Conservation (phyloP, 2,797 vertebrate species). For the Gymnocypris eckloni region DNA sequence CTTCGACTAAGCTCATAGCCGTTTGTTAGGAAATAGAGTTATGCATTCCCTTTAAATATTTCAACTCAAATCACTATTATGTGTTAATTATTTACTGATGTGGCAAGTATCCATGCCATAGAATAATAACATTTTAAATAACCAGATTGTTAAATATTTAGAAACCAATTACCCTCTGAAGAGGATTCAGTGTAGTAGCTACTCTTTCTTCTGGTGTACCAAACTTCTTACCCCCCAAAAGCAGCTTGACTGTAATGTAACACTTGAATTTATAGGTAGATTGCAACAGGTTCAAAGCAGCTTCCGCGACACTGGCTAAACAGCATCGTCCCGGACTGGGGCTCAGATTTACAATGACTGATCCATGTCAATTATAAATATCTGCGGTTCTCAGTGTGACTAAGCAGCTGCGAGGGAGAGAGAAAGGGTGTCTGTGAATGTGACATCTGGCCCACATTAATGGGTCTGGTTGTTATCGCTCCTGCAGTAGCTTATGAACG, state of each 20-base stretch:
- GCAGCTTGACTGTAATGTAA: background rate
- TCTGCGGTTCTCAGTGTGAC: conserved; percentile 10
- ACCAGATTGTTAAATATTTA: background rate
- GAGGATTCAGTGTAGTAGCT: background rate
- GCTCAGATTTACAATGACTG: background rate
- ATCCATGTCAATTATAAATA: conserved; percentile 8
- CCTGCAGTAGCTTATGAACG: conserved; percentile 24
- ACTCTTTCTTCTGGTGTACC: background rate
- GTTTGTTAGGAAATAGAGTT: too few relatives aligned
- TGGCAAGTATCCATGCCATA: background rate
- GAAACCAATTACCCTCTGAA: background rate
- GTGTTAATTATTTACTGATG: background rate
- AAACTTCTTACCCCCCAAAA: background rate
- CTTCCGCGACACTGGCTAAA: background rate
- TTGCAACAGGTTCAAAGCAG: background rate
- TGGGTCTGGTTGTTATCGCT: conserved; percentile 46
- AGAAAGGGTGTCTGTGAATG: conserved; percentile 23
- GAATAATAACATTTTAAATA: background rate
- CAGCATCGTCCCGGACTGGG: background rate
- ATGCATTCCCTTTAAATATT: too few relatives aligned
- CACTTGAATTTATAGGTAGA: background rate
- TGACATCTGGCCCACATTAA: conserved; percentile 48
- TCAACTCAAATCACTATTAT: too few relatives aligned
- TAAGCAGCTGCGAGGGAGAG: conserved; percentile 15
- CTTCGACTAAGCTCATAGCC: too few relatives aligned